These are phyloP conservation scores for Bombus haemorrhoidalis DNA, from an alignment of 1,140 invertebrate species.

Conservation along the genomic window DNA sequence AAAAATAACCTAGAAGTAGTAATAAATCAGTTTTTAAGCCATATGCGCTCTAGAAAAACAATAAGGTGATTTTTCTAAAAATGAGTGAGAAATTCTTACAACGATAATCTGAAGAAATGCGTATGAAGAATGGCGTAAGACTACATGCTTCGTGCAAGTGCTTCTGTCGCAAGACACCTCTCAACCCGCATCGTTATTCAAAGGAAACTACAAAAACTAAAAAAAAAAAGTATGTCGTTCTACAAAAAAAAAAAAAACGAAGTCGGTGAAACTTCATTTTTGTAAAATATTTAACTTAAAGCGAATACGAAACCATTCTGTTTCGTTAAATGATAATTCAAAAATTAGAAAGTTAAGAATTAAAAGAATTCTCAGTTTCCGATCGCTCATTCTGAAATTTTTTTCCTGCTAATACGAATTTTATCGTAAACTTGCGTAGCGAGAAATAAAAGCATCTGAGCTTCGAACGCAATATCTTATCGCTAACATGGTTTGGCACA, in stretches of 20 bases:
- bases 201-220: conserved; percentile 7
- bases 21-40: no score
- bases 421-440: background rate
- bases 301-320: background rate
- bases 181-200: conserved; percentile 3
- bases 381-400: background rate
- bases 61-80: background rate
- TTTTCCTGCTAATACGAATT: background rate
- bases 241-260: background rate
- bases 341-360: background rate
- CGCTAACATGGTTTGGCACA: no score
- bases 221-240: background rate
- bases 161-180: conserved; percentile 56
- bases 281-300: background rate
- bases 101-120: conserved; percentile 44
- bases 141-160: conserved; percentile 32
- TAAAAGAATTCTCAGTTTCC: background rate
- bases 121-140: conserved; percentile 49
- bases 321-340: background rate
- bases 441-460: background rate
- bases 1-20: no score
- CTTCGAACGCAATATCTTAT: background rate
- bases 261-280: background rate
- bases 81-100: conserved; percentile 1
- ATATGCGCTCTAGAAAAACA: background rate